Conservation (phyloP, 2,888 invertebrate genomes). For the Lysandra coridon region DNA sequence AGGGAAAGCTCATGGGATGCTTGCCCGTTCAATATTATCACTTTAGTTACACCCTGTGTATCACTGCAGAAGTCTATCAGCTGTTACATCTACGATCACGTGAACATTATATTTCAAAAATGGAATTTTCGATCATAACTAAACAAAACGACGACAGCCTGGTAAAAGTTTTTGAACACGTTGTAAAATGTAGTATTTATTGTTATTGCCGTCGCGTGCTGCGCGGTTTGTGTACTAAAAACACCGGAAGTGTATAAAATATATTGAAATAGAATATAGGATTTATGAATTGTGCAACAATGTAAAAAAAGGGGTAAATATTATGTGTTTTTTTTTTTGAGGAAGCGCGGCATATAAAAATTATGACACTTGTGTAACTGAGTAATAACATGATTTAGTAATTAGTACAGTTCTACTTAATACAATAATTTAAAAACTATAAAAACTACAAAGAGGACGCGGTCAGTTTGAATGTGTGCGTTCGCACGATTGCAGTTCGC, state of each 20-base stretch:
- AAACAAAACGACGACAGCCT: not conserved
- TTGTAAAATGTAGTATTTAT: slow-evolving; percentile 5
- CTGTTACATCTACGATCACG: not conserved
- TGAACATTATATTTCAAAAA: not conserved
- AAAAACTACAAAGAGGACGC: no score
- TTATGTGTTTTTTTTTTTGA: no score
- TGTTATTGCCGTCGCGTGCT: not conserved
- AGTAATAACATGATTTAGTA: no score
- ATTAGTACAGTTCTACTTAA: no score
- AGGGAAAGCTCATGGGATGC: no score
- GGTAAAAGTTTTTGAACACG: slow-evolving; percentile 11
- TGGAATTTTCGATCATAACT: slow-evolving; percentile 16
- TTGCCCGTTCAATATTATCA: no score
- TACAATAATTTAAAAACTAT: no score
- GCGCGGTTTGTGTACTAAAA: not conserved
- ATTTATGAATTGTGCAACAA: not conserved
- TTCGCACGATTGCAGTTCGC: no score
- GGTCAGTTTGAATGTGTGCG: no score
- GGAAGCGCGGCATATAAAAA: no score
- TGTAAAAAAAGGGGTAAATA: not conserved
- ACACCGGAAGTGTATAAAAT: not conserved
- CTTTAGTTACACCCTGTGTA: not conserved
- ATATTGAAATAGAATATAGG: not conserved
- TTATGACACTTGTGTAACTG: no score
- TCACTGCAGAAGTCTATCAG: not conserved